Evolutionary conservation across 2,113 vertebrate species (phyloP).

Genomic region (Trematomus loennbergii): DNA sequence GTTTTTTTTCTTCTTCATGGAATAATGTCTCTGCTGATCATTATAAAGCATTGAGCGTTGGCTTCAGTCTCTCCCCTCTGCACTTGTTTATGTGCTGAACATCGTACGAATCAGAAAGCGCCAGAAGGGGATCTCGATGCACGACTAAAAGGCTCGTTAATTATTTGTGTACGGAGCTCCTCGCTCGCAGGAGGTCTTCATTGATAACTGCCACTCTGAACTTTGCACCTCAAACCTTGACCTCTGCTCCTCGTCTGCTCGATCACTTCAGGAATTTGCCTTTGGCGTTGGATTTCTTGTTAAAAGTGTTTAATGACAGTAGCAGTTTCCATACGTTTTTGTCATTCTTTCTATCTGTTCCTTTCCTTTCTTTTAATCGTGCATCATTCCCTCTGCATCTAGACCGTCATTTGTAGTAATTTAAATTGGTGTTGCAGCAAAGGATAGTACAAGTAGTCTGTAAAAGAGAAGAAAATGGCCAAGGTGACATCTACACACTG

Average conservation of each 20-base stretch:
- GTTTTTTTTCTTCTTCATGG: constrained; percentile 10
- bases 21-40: constrained; percentile 42
- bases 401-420: background rate
- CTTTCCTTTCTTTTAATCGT: background rate
- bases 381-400: background rate
- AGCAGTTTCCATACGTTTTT: background rate
- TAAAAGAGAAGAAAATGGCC: background rate
- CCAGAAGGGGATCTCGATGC: constrained; percentile 17
- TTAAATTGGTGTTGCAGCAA: background rate
- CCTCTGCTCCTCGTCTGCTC: constrained; percentile 70
- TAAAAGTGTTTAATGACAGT: constrained; percentile 55
- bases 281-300: constrained; percentile 45
- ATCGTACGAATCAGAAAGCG: constrained; percentile 44
- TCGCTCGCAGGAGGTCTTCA: constrained; percentile 70
- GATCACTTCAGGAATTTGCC: constrained; percentile 75
- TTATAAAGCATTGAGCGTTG: constrained; percentile 29
- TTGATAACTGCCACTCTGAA: constrained; percentile 73
- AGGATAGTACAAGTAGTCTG: background rate
- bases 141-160: constrained; percentile 64
- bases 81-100: constrained; percentile 58
- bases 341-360: background rate
- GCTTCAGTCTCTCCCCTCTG: constrained; percentile 16
- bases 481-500: constrained; percentile 1
- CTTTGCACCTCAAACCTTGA: constrained; percentile 77
- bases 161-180: constrained; percentile 66